These are phyloP conservation scores for Columba janthina DNA, from an alignment of 2,113 vertebrate genomes.

Conservation along the genomic window DNA sequence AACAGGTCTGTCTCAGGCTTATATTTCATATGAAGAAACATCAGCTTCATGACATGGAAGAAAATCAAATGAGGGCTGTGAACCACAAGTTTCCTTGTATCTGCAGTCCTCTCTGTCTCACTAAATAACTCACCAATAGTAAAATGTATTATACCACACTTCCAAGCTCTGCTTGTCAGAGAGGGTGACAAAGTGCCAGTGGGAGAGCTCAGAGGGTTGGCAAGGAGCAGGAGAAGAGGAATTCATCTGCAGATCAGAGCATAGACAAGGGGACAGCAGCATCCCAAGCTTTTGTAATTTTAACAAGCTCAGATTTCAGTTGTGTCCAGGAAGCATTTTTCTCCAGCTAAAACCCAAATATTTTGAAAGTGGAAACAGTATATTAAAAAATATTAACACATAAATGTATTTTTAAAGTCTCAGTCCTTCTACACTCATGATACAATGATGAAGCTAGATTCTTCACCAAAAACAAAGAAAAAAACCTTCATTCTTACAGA, in stretches of 20 bases:
- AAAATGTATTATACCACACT: not conserved
- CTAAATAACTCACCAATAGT: not conserved
- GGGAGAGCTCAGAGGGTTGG: not conserved
- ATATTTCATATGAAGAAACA: not conserved
- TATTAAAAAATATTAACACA: not conserved
- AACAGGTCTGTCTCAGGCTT: not conserved
- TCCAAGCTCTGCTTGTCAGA: not conserved
- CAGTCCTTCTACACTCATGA: not conserved
- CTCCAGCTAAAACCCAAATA: not conserved
- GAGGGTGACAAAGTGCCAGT: not conserved
- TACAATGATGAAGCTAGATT: not conserved
- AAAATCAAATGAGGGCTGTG: not conserved
- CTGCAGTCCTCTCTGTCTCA: not conserved
- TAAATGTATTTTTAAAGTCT: not conserved
- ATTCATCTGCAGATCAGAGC: not conserved
- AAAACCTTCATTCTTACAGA: not conserved
- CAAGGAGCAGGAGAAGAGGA: not conserved
- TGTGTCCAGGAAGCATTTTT: not conserved
- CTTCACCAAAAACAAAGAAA: rapidly evolving
- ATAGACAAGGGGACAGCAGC: not conserved
- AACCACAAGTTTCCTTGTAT: not conserved
- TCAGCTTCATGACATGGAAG: not conserved
- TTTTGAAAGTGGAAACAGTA: not conserved
- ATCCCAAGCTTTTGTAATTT: not conserved
- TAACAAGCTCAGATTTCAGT: not conserved